A percentile compares a stretch with the other conserved stretches of the same genome.
These are phyloP conservation scores for Lordiphosa mommai DNA, from an alignment of 1,140 invertebrate genomes.

Conservation along the genomic window DNA sequence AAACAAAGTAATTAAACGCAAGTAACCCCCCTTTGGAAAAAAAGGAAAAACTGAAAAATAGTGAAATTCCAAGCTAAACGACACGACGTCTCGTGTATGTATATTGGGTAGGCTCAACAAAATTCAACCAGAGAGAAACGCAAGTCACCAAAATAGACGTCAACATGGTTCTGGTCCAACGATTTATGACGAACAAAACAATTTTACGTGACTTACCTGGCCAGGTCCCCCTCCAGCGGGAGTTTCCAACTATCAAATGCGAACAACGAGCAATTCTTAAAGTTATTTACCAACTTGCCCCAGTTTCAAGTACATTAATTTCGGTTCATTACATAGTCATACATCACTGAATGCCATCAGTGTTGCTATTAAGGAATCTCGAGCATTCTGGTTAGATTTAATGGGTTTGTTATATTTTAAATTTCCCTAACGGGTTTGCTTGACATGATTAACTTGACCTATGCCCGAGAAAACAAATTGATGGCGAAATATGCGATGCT, in stretches of 20 bases:
- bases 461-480: conserved; percentile 52
- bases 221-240: conserved; percentile 5
- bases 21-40: conserved; percentile 35
- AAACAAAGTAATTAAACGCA: conserved; percentile 72
- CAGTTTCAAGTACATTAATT: conserved; percentile 63
- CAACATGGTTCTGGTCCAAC: conserved; percentile 71
- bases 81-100: background rate
- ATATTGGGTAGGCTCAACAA: conserved; percentile 19
- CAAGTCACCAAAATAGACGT: conserved; percentile 34
- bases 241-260: conserved; percentile 12
- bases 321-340: conserved; percentile 73
- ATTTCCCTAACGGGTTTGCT: conserved; percentile 27
- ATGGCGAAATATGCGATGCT: conserved; percentile 62
- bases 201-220: conserved; percentile 60
- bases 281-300: conserved; percentile 49
- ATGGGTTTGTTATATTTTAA: conserved; percentile 62
- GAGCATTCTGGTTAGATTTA: conserved; percentile 18
- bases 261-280: conserved; percentile 16
- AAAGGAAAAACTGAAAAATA: conserved; percentile 50
- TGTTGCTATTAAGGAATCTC: conserved; percentile 19
- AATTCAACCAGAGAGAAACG: conserved; percentile 35
- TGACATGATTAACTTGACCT: conserved; percentile 43
- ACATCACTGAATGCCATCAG: conserved; percentile 47
- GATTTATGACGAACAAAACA: conserved; percentile 70
- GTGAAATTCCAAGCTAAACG: conserved; percentile 60